Conservation (phyloP, 2,797 vertebrate genomes). For the Pelodytes ibericus region DNA sequence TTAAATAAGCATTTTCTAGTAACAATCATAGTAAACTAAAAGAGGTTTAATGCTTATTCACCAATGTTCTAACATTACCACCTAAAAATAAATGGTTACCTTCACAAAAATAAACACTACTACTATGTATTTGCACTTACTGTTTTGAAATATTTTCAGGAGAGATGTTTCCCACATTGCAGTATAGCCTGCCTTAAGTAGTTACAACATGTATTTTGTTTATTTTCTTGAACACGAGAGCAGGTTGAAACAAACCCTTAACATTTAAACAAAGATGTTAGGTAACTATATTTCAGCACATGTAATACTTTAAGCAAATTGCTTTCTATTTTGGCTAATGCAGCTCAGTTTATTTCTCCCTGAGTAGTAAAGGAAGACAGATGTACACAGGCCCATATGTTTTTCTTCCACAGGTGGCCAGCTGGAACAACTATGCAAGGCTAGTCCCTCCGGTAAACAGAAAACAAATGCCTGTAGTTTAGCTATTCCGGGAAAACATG, state of each 20-base stretch:
- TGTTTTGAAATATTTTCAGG: not conserved
- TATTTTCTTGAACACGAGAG: conserved; percentile 11
- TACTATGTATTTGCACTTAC: conserved; percentile 28
- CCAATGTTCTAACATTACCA: not conserved
- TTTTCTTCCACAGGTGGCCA: conserved; percentile 38
- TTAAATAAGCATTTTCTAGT: not conserved
- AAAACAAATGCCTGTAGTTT: conserved; percentile 30
- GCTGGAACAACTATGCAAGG: conserved; percentile 13
- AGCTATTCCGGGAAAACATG: conserved; percentile 12
- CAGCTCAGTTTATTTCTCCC: not conserved
- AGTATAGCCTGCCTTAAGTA: not conserved
- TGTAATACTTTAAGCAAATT: conserved; percentile 26
- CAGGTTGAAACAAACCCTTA: conserved; percentile 24
- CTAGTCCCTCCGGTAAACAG: conserved; percentile 36
- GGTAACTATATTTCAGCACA: conserved; percentile 8
- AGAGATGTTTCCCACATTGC: conserved; percentile 40
- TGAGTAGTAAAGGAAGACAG: not conserved
- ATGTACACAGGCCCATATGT: conserved; percentile 39
- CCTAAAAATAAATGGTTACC: not conserved
- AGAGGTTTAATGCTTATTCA: not conserved
- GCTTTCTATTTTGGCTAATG: conserved; percentile 1
- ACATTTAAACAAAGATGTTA: conserved; percentile 18
- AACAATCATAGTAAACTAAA: not conserved
- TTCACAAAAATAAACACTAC: not conserved
- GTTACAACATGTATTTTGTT: conserved; percentile 27